Conservation (phyloP, 2,113 vertebrate species). For the Hippopotamus amphibius region DNA sequence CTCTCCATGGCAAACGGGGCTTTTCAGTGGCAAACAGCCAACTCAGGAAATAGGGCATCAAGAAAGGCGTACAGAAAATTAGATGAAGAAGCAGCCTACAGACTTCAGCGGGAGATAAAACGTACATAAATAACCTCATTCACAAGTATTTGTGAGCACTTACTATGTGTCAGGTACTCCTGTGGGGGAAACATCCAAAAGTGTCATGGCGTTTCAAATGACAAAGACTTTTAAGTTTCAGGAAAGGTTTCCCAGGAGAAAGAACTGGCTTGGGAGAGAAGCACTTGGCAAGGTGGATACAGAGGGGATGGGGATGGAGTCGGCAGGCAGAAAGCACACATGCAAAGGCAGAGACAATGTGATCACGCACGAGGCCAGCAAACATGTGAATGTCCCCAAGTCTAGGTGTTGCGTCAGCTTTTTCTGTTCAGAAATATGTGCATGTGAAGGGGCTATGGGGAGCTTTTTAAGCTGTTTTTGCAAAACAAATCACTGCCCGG, state of each 20-base stretch:
- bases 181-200: background rate
- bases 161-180: background rate
- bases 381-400: fast-evolving
- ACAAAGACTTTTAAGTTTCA: background rate
- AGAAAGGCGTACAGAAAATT: background rate
- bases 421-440: background rate
- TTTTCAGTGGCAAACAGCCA: background rate
- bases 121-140: background rate
- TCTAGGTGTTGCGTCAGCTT: background rate
- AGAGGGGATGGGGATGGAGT: no score
- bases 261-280: background rate
- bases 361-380: no score
- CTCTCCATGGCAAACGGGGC: background rate
- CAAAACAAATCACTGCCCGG: background rate
- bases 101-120: background rate
- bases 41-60: background rate
- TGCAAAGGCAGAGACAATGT: background rate
- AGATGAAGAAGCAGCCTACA: background rate
- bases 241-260: background rate
- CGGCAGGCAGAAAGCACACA: no score
- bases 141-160: background rate
- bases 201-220: background rate
- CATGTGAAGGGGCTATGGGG: background rate
- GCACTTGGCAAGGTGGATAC: background rate
- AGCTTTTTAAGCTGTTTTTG: background rate